A percentile compares a stretch with the other conserved stretches of the same genome.
phyloP scores from a whole-genome alignment of 92 coral and sea anemone genomes.

The Palythoa grandis region DNA sequence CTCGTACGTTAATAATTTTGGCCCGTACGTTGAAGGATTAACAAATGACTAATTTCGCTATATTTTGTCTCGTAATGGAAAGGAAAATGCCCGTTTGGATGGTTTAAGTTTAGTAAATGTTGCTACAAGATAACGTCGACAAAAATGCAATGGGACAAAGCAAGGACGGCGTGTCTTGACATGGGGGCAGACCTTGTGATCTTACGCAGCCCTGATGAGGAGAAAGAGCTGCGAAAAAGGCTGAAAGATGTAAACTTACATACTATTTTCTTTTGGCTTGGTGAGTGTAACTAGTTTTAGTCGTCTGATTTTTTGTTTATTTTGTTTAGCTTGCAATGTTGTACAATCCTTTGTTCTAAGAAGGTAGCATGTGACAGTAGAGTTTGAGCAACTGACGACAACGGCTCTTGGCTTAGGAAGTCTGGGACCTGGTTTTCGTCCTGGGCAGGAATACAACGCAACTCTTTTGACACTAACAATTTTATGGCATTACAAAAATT shows the following conservation, averaged over 20 bases:
- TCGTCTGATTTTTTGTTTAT: not conserved
- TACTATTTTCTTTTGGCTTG: constrained; percentile 85
- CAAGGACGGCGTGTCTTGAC: constrained; percentile 62
- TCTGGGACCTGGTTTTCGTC: too few relatives aligned
- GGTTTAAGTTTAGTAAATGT: constrained; percentile 67
- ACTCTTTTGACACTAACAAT: too few relatives aligned
- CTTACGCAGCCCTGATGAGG: constrained; percentile 68
- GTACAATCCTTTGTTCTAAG: not conserved
- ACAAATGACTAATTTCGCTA: not conserved
- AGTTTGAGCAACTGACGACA: too few relatives aligned
- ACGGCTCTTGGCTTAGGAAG: too few relatives aligned
- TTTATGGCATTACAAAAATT: too few relatives aligned
- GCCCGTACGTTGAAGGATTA: not conserved
- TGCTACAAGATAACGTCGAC: constrained; percentile 69
- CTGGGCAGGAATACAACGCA: too few relatives aligned
- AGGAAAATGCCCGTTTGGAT: constrained; percentile 82
- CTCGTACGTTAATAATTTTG: not conserved
- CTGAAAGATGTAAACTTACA: constrained; percentile 52
- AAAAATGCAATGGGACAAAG: constrained; percentile 60
- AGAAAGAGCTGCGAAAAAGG: constrained; percentile 60
- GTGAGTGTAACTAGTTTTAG: constrained; percentile 43
- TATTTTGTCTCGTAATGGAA: not conserved
- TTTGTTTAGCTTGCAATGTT: not conserved
- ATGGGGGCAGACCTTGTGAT: constrained; percentile 80
- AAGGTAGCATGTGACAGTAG: not conserved